These are phyloP conservation scores for Ecdyonurus torrentis DNA, from an alignment of 2,888 invertebrate species.

Conservation along the genomic window DNA sequence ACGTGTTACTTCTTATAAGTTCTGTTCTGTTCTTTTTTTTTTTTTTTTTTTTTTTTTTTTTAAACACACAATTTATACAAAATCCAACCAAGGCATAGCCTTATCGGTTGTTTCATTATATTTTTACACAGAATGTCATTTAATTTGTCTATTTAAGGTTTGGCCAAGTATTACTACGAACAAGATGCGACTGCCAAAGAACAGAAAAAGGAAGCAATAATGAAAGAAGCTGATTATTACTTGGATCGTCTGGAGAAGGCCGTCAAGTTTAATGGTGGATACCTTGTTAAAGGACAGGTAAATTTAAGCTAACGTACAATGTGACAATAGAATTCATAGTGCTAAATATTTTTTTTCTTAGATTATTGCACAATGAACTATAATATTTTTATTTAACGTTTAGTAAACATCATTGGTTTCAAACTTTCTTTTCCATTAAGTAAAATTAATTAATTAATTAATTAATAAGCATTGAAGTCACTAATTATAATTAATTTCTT, in stretches of 20 bases:
- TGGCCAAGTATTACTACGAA: not conserved
- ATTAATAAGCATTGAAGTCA: no score
- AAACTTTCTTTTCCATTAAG: no score
- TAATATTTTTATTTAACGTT: no score
- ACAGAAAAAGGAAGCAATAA: not conserved
- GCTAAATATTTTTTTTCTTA: no score
- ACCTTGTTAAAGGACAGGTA: not conserved
- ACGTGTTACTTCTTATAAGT: not conserved
- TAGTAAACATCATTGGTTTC: no score
- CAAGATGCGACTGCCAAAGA: not conserved
- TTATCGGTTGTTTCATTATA: not conserved
- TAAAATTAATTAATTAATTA: no score
- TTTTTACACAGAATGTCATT: not conserved
- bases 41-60: not conserved
- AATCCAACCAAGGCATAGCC: not conserved
- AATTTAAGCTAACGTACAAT: no score
- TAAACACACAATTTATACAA: not conserved
- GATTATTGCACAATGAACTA: no score
- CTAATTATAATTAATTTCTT: no score
- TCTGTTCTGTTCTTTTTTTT: no score
- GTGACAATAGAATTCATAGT: no score
- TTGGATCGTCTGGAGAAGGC: not conserved
- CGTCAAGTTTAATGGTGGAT: not conserved
- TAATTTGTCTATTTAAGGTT: no score
- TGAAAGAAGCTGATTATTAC: not conserved